Evolutionary conservation across 1,140 invertebrate genomes (phyloP).

Genomic region (Caenorhabditis latens): DNA sequence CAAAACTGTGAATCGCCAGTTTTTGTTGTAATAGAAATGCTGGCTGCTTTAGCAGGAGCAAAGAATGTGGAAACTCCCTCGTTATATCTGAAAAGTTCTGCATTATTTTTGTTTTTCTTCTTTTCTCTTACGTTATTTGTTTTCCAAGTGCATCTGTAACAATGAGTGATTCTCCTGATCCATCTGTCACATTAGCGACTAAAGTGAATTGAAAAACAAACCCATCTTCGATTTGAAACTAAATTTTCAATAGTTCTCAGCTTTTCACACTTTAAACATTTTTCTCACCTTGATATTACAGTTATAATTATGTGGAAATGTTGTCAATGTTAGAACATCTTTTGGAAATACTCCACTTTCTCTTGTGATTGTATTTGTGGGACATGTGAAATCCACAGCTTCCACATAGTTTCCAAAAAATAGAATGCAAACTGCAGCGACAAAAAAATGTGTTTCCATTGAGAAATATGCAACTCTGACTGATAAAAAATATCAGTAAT

Average conservation of each 20-base stretch:
- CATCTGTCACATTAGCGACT: not conserved
- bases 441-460: not conserved
- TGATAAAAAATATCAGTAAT: not conserved
- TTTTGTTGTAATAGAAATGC: not conserved
- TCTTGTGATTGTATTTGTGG: not conserved
- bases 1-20: not conserved
- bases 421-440: not conserved
- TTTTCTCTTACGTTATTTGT: not conserved
- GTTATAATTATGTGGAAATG: slow-evolving; percentile 5
- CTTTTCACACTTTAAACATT: not conserved
- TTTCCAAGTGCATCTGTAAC: not conserved
- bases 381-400: not conserved
- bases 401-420: not conserved
- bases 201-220: not conserved
- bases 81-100: not conserved
- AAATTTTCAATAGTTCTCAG: not conserved
- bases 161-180: not conserved
- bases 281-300: not conserved
- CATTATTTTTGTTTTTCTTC: not conserved
- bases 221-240: slow-evolving; percentile 31
- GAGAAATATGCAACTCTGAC: not conserved
- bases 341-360: slow-evolving; percentile 15
- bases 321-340: not conserved
- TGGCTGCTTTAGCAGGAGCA: not conserved
- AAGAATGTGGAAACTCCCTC: not conserved